A percentile compares a stretch with the other conserved stretches of the same genome.
These are phyloP conservation scores for Platorchestia sp. DNA, from an alignment of 1,140 invertebrate genomes.

Conservation along the genomic window DNA sequence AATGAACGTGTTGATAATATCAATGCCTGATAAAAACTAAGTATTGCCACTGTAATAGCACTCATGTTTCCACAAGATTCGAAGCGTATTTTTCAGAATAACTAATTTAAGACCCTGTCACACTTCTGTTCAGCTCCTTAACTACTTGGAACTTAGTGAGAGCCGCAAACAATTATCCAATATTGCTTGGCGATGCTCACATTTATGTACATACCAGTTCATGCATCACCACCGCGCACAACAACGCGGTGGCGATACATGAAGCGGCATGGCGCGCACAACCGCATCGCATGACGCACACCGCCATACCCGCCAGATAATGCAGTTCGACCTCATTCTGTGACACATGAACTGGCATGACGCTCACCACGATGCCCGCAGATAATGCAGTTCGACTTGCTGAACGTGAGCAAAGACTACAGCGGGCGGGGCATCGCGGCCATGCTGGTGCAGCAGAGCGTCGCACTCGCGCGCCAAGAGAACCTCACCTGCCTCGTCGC, in stretches of 20 bases:
- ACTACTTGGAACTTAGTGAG: background rate
- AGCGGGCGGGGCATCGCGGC: slow-evolving; percentile 65
- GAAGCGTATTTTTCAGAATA: background rate
- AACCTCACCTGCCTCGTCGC: slow-evolving; percentile 63
- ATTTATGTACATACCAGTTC: background rate
- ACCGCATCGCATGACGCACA: background rate
- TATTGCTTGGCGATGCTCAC: background rate
- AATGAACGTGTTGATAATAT: no score
- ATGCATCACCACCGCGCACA: background rate
- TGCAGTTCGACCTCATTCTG: slow-evolving; percentile 66
- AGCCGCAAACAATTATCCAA: background rate
- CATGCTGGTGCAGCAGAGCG: slow-evolving; percentile 66
- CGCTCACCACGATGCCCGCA: slow-evolving; percentile 19
- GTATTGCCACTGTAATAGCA: background rate
- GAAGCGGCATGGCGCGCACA: no score
- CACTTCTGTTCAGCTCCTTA: background rate
- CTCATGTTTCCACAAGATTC: background rate
- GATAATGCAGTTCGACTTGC: slow-evolving; percentile 64
- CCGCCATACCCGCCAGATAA: background rate
- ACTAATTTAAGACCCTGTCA: background rate
- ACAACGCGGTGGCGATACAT: no score
- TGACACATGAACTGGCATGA: no score
- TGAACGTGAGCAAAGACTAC: slow-evolving; percentile 66
- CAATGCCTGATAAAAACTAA: background rate
- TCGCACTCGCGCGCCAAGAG: slow-evolving; percentile 58